Conservation (phyloP, 1,140 invertebrate genomes). For the Oryzaephilus surinamensis region DNA sequence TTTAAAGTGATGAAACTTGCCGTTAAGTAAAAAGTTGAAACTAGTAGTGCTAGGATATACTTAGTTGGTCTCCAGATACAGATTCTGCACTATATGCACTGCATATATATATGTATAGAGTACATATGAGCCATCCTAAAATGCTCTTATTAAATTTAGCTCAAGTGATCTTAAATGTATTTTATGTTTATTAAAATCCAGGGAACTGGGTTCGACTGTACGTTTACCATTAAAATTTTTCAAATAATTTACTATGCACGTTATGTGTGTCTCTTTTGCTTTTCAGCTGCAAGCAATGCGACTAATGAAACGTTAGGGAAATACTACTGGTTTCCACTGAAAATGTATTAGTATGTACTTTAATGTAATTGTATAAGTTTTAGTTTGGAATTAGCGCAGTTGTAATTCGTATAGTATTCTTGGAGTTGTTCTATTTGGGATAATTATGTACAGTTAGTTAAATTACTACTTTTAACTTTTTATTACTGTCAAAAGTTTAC, state of each 20-base stretch:
- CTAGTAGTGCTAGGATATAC: too few species aligned
- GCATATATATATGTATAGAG: too few species aligned
- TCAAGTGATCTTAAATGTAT: conserved; percentile 17
- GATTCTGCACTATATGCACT: conserved; percentile 10
- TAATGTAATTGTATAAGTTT: conserved; percentile 18
- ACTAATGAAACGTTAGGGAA: conserved; percentile 1
- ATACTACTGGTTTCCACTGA: conserved; percentile 3
- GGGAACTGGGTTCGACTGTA: conserved; percentile 4
- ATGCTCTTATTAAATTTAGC: conserved; percentile 17
- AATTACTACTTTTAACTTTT: conserved; percentile 9
- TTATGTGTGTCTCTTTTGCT: conserved; percentile 7
- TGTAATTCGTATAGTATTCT: conserved; percentile 18
- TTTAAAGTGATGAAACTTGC: conserved; percentile 7
- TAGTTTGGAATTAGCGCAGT: conserved; percentile 12
- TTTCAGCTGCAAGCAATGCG: conserved; percentile 1
- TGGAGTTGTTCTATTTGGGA: conserved; percentile 14
- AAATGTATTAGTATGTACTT: conserved; percentile 11
- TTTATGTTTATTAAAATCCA: conserved; percentile 17
- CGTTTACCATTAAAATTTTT: conserved; percentile 2
- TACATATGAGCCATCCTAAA: too few species aligned
- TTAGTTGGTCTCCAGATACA: not conserved
- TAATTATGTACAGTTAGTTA: conserved; percentile 14
- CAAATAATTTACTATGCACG: conserved; percentile 1
- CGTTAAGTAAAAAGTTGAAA: too few species aligned
- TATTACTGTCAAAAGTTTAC: conserved; percentile 7